Evolutionary conservation across 2,797 vertebrate genomes (phyloP).

Genomic region (Somateria mollissima): DNA sequence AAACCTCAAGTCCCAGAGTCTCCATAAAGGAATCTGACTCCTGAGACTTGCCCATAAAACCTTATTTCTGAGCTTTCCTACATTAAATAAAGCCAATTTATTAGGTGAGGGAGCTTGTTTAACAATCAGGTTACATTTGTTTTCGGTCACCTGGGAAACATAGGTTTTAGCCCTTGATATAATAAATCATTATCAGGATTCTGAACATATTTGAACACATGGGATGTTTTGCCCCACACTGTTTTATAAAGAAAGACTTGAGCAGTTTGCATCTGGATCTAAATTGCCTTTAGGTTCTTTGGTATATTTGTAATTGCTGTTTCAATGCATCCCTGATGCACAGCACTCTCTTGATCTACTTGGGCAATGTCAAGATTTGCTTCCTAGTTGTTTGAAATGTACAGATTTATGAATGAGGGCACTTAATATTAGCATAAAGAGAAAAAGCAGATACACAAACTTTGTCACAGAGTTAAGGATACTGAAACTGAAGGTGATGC

Average conservation of each 20-base stretch:
- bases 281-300: constrained; percentile 1
- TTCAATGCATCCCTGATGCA: neutral
- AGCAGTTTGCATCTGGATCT: constrained; percentile 34
- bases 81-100: constrained; percentile 47
- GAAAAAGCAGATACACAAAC: neutral
- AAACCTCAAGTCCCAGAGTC: neutral
- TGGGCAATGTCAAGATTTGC: neutral
- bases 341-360: neutral
- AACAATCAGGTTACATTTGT: neutral
- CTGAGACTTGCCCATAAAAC: neutral
- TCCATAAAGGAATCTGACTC: neutral
- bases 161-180: constrained; percentile 6
- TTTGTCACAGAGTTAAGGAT: neutral
- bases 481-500: neutral
- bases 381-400: neutral
- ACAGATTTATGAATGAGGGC: neutral
- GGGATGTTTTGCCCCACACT: constrained; percentile 38
- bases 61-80: neutral
- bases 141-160: constrained; percentile 14
- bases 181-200: constrained; percentile 51
- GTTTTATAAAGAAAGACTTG: neutral
- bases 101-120: constrained; percentile 56
- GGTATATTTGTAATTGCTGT: neutral
- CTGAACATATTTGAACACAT: constrained; percentile 30
- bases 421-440: neutral